Conservation (phyloP, 2,888 invertebrate species). For the Diarsia rubi region DNA sequence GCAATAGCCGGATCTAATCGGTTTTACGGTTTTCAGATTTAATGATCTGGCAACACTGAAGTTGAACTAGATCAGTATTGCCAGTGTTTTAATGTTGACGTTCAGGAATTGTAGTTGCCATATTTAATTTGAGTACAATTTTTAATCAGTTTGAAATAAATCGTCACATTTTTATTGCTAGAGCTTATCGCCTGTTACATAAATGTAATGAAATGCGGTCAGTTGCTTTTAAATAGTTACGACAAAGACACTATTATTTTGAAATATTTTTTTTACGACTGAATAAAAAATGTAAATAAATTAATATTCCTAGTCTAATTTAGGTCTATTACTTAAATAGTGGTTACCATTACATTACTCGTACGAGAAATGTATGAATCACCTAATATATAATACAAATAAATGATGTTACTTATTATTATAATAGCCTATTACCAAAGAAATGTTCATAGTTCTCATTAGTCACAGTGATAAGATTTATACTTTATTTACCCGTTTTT, state of each 20-base stretch:
- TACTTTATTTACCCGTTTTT: conserved; percentile 18
- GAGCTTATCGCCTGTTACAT: background rate
- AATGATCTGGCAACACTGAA: conserved; percentile 39
- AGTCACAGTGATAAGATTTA: conserved; percentile 29
- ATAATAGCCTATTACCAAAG: conserved; percentile 63
- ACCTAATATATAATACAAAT: conserved; percentile 32
- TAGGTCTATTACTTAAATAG: conserved; percentile 76
- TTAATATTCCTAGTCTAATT: conserved; percentile 76
- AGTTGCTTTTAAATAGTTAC: conserved; percentile 50
- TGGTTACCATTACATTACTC: conserved; percentile 65
- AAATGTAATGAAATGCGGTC: conserved; percentile 41
- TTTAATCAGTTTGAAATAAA: conserved; percentile 21
- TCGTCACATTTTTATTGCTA: conserved; percentile 1
- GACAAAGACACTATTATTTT: conserved; percentile 64
- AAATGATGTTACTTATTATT: conserved; percentile 51
- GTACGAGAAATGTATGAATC: conserved; percentile 35
- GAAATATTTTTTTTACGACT: conserved; percentile 75
- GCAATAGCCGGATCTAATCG: conserved; percentile 72
- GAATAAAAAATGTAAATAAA: conserved; percentile 83
- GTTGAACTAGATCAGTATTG: conserved; percentile 8
- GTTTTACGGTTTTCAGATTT: conserved; percentile 48
- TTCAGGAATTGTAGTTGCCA: conserved; percentile 50
- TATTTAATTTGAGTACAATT: conserved; percentile 47
- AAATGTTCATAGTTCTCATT: conserved; percentile 49
- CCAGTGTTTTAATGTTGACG: conserved; percentile 19